phyloP scores from a whole-genome alignment of 2,113 vertebrate genomes.

The Willisornis vidua region DNA sequence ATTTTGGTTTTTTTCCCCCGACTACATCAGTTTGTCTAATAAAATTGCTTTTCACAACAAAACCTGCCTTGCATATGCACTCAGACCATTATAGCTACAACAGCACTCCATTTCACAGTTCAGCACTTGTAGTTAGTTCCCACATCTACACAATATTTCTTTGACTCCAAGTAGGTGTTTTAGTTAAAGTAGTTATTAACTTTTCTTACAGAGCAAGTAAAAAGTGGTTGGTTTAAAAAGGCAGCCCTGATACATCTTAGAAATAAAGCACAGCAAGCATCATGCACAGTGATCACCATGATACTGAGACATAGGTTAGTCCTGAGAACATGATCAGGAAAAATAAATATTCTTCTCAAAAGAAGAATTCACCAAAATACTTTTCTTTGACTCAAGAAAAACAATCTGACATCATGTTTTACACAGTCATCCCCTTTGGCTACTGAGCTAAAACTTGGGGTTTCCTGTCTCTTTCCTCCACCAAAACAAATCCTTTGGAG shows the following conservation, averaged over 20 bases:
- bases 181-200: background rate
- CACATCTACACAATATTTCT: background rate
- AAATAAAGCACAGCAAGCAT: background rate
- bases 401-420: background rate
- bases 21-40: background rate
- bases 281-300: background rate
- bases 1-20: background rate
- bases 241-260: background rate
- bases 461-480: background rate
- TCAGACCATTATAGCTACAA: background rate
- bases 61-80: background rate
- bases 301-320: background rate
- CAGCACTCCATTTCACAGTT: background rate
- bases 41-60: background rate
- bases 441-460: background rate
- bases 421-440: background rate
- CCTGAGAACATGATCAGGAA: background rate
- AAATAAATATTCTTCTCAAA: background rate
- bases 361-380: background rate
- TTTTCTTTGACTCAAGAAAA: background rate
- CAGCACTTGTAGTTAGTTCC: background rate
- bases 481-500: background rate
- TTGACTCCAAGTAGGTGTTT: background rate
- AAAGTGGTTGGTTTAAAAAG: background rate
- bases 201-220: background rate